Conservation (phyloP, 1,140 invertebrate genomes). For the Phthorimaea operculella region DNA sequence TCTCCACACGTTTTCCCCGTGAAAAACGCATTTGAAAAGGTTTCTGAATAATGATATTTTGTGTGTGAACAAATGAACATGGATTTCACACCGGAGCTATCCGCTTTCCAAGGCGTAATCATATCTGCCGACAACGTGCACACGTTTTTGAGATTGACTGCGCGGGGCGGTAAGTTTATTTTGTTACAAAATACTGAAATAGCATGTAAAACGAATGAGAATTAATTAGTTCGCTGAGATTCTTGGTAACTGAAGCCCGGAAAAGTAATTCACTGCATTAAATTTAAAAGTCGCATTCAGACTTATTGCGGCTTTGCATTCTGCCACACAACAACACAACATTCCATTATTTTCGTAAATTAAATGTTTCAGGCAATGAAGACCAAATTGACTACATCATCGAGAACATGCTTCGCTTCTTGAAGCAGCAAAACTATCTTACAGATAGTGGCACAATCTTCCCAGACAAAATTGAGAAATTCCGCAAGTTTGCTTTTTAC, state of each 20-base stretch:
- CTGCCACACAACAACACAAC: background rate
- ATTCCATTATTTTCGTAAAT: too few species aligned
- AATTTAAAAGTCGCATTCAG: too few species aligned
- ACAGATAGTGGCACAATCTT: conserved; percentile 20
- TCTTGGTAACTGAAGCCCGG: too few species aligned
- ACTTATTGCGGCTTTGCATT: background rate
- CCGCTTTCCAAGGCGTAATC: conserved; percentile 46
- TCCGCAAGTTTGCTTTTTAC: conserved; percentile 46
- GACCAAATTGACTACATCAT: conserved; percentile 42
- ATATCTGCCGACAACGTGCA: conserved; percentile 42
- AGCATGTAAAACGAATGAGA: too few species aligned
- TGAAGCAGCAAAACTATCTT: conserved; percentile 32
- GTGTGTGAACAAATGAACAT: conserved; percentile 14
- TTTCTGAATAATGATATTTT: background rate
- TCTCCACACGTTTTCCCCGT: background rate
- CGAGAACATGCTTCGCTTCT: conserved; percentile 28
- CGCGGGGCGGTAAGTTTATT: conserved; percentile 45
- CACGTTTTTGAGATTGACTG: conserved; percentile 36
- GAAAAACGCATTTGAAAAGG: background rate
- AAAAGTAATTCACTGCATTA: too few species aligned
- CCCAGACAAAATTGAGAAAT: conserved; percentile 17
- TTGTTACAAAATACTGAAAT: too few species aligned
- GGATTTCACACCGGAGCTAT: conserved; percentile 46
- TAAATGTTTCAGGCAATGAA: conserved; percentile 47
- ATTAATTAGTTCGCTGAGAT: too few species aligned